Evolutionary conservation across 2,113 vertebrate species (phyloP).

Genomic region (Tichodroma muraria): DNA sequence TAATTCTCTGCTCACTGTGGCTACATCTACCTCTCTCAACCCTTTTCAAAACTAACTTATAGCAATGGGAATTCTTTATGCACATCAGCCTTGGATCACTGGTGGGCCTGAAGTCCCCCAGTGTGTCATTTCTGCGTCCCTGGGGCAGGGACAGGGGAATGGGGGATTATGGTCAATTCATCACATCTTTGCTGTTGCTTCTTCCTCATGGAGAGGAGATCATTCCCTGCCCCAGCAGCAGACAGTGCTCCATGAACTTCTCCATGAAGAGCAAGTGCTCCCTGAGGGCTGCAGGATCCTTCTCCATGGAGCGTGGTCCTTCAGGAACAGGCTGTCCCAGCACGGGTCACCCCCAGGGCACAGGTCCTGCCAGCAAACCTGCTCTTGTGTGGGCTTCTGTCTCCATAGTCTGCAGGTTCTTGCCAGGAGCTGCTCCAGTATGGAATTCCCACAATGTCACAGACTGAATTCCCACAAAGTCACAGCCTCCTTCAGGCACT

Average conservation of each 20-base stretch:
- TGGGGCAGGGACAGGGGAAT: background rate
- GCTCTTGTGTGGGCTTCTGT: background rate
- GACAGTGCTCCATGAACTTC: too few species aligned
- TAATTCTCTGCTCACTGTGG: background rate
- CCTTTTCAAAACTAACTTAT: background rate
- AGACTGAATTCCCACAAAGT: accelerated
- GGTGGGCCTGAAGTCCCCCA: too few species aligned
- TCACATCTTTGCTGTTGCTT: background rate
- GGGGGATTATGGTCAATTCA: accelerated
- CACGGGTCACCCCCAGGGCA: background rate
- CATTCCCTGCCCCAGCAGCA: background rate
- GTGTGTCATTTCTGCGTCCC: background rate
- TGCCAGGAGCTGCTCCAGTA: background rate
- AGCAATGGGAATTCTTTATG: background rate
- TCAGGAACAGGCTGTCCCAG: background rate
- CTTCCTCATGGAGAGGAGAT: background rate
- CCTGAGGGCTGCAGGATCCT: background rate
- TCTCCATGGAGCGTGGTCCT: too few species aligned
- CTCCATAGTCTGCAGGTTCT: background rate
- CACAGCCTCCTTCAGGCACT: background rate
- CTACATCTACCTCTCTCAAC: background rate
- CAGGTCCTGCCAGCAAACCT: background rate
- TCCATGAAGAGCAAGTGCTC: background rate
- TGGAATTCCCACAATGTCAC: background rate
- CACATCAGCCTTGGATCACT: background rate